Conservation (phyloP, 2,888 invertebrate genomes). For the Lasioglossum malachurum region DNA sequence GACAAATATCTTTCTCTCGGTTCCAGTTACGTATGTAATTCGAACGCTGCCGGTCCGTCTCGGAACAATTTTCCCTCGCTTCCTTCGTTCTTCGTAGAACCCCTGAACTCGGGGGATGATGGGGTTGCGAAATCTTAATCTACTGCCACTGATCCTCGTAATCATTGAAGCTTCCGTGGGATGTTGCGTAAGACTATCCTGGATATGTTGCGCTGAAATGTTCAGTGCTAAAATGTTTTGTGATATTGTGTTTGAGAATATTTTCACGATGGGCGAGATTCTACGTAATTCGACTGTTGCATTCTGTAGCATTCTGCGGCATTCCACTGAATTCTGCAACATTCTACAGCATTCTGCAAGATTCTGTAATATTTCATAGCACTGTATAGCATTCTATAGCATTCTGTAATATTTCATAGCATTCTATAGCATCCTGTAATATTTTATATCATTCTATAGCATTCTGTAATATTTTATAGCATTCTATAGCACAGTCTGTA, state of each 20-base stretch:
- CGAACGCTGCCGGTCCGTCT: constrained; percentile 56
- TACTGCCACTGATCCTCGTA: neutral
- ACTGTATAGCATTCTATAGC: no score
- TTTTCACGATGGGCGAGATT: neutral
- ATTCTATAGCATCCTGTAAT: no score
- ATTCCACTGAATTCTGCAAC: no score
- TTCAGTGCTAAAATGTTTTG: neutral
- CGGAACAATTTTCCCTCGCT: constrained; percentile 31
- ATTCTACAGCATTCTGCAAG: neutral
- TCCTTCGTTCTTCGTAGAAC: neutral
- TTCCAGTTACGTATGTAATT: constrained; percentile 75
- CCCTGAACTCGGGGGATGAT: neutral
- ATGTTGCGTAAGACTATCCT: neutral
- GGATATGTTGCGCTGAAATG: neutral
- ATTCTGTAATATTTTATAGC: no score
- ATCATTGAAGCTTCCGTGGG: neutral
- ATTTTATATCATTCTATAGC: no score
- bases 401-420: no score
- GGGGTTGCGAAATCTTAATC: neutral
- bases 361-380: no score
- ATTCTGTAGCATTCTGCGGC: neutral
- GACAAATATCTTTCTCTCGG: constrained; percentile 70
- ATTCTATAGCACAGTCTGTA: no score
- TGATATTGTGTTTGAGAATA: neutral
- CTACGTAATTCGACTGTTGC: neutral